Evolutionary conservation across 2,113 vertebrate species (phyloP).

Genomic region (Menura novaehollandiae): DNA sequence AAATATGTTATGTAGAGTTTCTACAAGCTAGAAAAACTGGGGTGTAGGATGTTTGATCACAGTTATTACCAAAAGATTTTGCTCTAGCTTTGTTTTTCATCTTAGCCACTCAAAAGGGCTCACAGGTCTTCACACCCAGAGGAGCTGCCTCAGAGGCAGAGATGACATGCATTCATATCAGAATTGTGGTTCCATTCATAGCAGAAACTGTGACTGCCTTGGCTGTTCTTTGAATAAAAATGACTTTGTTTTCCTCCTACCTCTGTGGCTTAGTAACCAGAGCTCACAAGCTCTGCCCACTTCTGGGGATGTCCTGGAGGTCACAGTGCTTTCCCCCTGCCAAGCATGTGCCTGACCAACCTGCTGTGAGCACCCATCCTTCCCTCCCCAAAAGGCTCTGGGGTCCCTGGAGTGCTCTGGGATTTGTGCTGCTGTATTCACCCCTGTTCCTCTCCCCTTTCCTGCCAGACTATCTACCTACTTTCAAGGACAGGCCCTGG

Average conservation of each 20-base stretch:
- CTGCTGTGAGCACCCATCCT: accelerated
- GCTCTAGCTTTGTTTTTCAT: neutral
- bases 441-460: neutral
- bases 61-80: neutral
- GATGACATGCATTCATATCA: neutral
- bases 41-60: neutral
- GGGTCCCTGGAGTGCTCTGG: neutral
- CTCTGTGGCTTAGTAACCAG: neutral
- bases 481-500: neutral
- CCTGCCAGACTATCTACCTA: neutral
- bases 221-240: neutral
- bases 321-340: accelerated
- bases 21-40: neutral
- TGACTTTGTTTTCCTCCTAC: neutral
- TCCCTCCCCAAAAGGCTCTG: neutral
- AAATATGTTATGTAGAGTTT: neutral
- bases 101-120: neutral
- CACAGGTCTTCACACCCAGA: neutral
- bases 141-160: neutral
- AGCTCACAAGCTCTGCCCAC: neutral
- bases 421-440: neutral
- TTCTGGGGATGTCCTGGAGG: neutral
- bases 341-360: accelerated
- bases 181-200: neutral
- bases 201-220: neutral